These are phyloP conservation scores for Lamproptera curius DNA, from an alignment of 2,888 invertebrate genomes.

Conservation along the genomic window DNA sequence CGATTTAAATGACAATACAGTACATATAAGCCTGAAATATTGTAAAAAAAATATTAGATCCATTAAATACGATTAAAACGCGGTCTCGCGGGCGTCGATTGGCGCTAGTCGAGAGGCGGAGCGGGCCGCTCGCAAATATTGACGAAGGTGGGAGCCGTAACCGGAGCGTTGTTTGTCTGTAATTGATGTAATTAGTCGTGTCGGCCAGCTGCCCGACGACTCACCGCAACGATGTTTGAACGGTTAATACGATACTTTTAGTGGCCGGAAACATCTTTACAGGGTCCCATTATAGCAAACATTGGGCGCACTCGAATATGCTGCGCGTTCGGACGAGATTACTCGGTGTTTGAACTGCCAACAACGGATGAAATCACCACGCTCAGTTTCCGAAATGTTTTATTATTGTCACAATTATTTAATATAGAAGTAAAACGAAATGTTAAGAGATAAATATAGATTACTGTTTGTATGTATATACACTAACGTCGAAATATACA, in stretches of 20 bases:
- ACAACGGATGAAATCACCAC: not conserved
- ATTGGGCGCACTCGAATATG: slow-evolving; percentile 69
- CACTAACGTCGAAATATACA: too few relatives aligned
- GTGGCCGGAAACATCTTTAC: slow-evolving; percentile 70
- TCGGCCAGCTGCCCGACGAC: slow-evolving; percentile 67
- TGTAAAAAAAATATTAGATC: not conserved
- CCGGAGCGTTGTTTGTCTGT: slow-evolving; percentile 71
- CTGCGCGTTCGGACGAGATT: slow-evolving; percentile 52
- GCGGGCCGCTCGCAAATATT: slow-evolving; percentile 59
- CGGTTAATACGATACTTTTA: slow-evolving; percentile 73
- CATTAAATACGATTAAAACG: slow-evolving; percentile 3
- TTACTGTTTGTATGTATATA: too few relatives aligned
- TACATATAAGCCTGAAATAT: too few relatives aligned
- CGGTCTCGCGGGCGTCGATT: slow-evolving; percentile 5
- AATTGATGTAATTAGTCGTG: slow-evolving; percentile 79
- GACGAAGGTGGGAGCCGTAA: slow-evolving; percentile 74
- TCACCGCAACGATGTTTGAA: slow-evolving; percentile 58
- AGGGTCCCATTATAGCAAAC: slow-evolving; percentile 69
- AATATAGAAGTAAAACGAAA: too few relatives aligned
- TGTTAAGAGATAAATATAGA: too few relatives aligned
- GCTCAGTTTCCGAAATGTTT: not conserved
- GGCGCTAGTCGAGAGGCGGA: slow-evolving; percentile 26
- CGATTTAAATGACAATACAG: too few relatives aligned
- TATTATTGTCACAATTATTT: not conserved
- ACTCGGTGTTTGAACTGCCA: slow-evolving; percentile 31